Conservation (phyloP, 2,797 vertebrate genomes). For the Pseudopleuronectes americanus region DNA sequence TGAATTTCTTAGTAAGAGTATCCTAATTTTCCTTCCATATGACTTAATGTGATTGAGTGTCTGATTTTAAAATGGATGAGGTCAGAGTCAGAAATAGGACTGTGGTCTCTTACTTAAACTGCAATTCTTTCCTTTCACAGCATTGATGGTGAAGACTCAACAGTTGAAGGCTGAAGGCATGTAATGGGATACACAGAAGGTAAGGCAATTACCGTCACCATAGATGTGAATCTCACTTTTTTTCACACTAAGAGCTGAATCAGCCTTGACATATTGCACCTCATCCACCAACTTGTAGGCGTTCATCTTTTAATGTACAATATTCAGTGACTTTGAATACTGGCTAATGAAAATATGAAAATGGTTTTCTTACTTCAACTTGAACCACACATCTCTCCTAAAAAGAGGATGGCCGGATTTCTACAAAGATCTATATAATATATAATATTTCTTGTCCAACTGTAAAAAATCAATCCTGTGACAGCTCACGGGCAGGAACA, state of each 20-base stretch:
- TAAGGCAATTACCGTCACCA: constrained; percentile 14
- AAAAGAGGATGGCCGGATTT: background rate
- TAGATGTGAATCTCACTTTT: constrained; percentile 3
- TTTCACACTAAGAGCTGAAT: constrained; percentile 1
- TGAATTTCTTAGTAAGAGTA: background rate
- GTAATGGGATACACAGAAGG: constrained; percentile 12
- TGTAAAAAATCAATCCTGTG: background rate
- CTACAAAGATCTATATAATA: background rate
- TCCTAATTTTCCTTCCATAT: background rate
- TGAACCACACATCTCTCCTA: constrained; percentile 20
- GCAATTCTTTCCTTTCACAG: constrained; percentile 21
- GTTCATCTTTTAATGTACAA: constrained; percentile 14
- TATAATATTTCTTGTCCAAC: background rate
- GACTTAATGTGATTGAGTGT: background rate
- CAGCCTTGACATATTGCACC: constrained; percentile 11
- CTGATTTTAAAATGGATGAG: background rate
- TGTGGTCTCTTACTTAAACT: too few species aligned
- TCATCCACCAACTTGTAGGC: constrained; percentile 11
- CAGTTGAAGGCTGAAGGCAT: background rate
- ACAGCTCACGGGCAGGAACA: background rate
- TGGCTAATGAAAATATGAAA: constrained; percentile 25
- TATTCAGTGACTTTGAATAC: constrained; percentile 37
- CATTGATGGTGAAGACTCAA: background rate
- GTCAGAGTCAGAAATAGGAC: too few species aligned
- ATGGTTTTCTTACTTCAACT: constrained; percentile 1